Evolutionary conservation across 2,113 vertebrate species (phyloP).

Genomic region (Lates calcarifer): DNA sequence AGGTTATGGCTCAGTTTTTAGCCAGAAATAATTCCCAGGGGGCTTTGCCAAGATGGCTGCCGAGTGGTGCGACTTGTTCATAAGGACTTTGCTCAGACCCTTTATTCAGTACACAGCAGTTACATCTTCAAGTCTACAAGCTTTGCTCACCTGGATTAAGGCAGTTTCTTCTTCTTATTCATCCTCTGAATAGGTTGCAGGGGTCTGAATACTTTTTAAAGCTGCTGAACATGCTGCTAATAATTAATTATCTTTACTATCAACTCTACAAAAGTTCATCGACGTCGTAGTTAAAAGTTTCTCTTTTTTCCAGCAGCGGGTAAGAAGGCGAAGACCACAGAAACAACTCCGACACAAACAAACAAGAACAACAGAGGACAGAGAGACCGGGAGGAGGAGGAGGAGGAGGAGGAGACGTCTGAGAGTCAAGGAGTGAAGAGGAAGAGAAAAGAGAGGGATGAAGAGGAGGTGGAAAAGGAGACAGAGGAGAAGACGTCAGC

Average conservation of each 20-base stretch:
- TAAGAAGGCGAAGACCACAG: constrained; percentile 51
- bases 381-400: background rate
- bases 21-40: too few relatives aligned
- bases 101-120: too few relatives aligned
- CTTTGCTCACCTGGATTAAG: too few relatives aligned
- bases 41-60: too few relatives aligned
- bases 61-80: too few relatives aligned
- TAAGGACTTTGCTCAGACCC: too few relatives aligned
- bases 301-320: background rate
- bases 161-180: too few relatives aligned
- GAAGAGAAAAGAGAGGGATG: background rate
- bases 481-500: background rate
- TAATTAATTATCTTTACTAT: background rate
- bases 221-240: background rate
- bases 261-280: too few relatives aligned
- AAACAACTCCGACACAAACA: background rate
- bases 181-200: too few relatives aligned
- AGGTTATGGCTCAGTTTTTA: too few relatives aligned
- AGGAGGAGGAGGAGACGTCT: background rate
- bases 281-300: background rate
- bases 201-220: too few relatives aligned
- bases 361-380: background rate
- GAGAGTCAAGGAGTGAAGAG: constrained; percentile 6
- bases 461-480: background rate
- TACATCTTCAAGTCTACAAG: too few relatives aligned